Conservation (phyloP, 2,113 vertebrate species). For the Picathartes gymnocephalus region DNA sequence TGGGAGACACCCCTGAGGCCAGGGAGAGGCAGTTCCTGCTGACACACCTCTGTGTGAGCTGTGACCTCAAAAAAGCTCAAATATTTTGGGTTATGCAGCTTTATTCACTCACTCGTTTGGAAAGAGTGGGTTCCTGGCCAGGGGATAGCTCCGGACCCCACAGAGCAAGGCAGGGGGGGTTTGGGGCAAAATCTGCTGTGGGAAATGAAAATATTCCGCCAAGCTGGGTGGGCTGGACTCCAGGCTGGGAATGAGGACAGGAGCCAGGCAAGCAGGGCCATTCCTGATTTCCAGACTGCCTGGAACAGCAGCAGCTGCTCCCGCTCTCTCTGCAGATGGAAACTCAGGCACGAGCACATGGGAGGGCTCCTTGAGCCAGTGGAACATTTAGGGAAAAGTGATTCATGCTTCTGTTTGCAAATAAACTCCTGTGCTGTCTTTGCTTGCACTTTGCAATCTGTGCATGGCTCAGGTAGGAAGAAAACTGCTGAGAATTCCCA, state of each 20-base stretch:
- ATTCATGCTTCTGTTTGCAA: background rate
- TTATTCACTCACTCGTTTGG: background rate
- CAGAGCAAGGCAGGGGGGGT: background rate
- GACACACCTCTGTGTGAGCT: accelerated
- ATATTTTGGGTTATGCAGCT: accelerated
- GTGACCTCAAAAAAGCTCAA: background rate
- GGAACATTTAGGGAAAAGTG: background rate
- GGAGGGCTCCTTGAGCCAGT: background rate
- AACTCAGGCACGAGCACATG: background rate
- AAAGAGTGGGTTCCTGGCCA: background rate
- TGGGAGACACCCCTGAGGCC: background rate
- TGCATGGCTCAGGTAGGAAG: background rate
- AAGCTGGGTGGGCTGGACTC: background rate
- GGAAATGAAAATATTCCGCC: background rate
- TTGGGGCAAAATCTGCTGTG: background rate
- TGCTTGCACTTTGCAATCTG: background rate
- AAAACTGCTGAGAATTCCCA: background rate
- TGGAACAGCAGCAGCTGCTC: background rate
- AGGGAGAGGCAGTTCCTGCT: background rate
- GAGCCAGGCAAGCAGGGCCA: background rate
- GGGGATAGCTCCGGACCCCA: background rate
- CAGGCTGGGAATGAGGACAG: background rate
- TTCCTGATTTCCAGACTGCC: background rate
- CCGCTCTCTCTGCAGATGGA: background rate
- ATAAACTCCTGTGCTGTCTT: background rate